phyloP scores from a whole-genome alignment of 2,113 vertebrate genomes.

The Opisthocomus hoazin region DNA sequence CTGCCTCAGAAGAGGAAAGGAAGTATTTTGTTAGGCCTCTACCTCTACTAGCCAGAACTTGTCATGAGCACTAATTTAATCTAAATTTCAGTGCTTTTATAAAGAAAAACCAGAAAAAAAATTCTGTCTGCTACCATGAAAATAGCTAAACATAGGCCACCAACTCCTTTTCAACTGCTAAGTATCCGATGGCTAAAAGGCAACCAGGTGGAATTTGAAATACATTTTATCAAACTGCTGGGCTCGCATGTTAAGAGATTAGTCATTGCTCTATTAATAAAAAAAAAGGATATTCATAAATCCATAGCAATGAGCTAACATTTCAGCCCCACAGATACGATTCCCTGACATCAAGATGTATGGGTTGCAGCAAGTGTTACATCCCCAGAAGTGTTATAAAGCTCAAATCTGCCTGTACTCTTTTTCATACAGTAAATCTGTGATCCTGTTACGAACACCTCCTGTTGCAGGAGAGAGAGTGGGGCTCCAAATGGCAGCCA shows the following conservation, averaged over 20 bases:
- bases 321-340: constrained; percentile 1
- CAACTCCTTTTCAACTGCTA: background rate
- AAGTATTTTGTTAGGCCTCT: background rate
- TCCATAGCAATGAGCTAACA: constrained; percentile 28
- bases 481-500: constrained; percentile 47
- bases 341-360: constrained; percentile 17
- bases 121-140: background rate
- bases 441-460: constrained; percentile 22
- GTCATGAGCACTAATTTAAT: background rate
- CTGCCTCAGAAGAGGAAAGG: background rate
- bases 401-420: constrained; percentile 9
- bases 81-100: background rate
- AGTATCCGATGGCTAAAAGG: background rate
- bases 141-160: background rate
- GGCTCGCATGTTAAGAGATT: background rate
- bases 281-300: constrained; percentile 31
- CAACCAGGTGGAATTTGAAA: background rate
- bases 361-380: constrained; percentile 23
- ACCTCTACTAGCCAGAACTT: background rate
- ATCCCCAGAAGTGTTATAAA: constrained; percentile 54
- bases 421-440: constrained; percentile 20
- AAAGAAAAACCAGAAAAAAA: background rate
- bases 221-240: background rate
- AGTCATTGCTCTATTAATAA: background rate
- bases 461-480: constrained; percentile 8